Base-by-base conservation (phyloP, 2,888 invertebrate species). In the Cancer borealis region DNA sequence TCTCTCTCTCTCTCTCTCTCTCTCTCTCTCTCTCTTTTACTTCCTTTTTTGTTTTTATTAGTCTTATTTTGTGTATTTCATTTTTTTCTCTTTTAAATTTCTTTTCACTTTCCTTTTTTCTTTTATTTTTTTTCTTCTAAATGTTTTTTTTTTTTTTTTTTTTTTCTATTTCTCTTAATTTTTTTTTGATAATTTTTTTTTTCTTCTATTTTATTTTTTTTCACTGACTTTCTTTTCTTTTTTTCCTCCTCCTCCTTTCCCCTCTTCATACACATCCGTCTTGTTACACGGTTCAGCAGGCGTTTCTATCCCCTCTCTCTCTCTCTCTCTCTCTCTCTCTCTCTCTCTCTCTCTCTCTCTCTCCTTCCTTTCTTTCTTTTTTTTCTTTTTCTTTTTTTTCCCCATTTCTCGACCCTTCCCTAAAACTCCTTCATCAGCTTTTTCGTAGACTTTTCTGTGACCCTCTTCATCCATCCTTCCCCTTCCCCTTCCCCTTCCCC, bases 361-460 rank as follows among this genome's bases (percentile, higher is more conserved):
- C 2, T 39, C 2, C 39, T 39, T 39, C 2, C 39, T 39, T 39
- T 39, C 39, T 39, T 39, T 2, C 2, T 39, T 39, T 39, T 39
- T 39, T 2, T 39, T 39, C 39, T 39, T 39, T 39, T 39, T 39
- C n/a, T 39, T 39, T 39, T 39, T 2, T 2, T 2, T 39, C 39
- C n/a, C 66, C n/a, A 3, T n/a, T 66, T n/a, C 66, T 1, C 66
- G 66, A 6, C 66, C 17, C 66, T 66, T 66, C n/a, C 60, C 66
- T n/a, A n/a, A 66, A 66, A 39, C n/a, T 66, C 66, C 66, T 66
- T 66, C 66, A 66, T 66, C 66, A 66, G 66, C 66, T 66, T 88
- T 46, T 47, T 47, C 47, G 30, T 60, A 4, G 91, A 91, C 14
- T 47, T 89, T 39, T 17, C 89, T 89, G 30, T 21, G 30, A 30